Evolutionary conservation across 2,113 vertebrate genomes (phyloP).

Genomic region (Ophthalmolycus amberensis): DNA sequence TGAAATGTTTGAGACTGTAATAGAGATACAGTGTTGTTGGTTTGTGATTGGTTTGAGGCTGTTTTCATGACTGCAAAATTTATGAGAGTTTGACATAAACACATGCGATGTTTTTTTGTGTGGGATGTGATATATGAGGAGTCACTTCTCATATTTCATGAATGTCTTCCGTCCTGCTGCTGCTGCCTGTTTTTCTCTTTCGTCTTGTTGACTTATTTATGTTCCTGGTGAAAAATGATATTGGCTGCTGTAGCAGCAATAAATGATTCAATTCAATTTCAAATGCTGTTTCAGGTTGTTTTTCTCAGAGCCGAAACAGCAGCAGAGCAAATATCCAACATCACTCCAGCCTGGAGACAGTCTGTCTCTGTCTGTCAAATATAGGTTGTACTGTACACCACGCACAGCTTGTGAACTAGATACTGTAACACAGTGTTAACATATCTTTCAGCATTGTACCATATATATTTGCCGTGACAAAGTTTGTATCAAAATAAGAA

Average conservation of each 20-base stretch:
- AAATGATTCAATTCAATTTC: constrained; percentile 33
- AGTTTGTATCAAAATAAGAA: too few relatives aligned
- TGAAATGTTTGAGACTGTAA: not conserved
- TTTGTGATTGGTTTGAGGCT: not conserved
- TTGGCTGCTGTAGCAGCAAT: constrained; percentile 15
- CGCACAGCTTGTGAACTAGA: not conserved
- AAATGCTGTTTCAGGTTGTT: constrained; percentile 35
- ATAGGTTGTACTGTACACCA: not conserved
- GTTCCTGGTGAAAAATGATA: not conserved
- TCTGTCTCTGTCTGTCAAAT: not conserved
- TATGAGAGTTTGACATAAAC: constrained; percentile 6
- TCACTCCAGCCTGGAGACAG: not conserved
- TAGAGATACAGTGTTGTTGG: not conserved
- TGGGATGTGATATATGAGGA: not conserved
- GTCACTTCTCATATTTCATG: not conserved
- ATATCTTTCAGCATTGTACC: not conserved
- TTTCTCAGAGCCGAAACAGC: not conserved
- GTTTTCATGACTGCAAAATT: not conserved
- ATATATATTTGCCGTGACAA: not conserved
- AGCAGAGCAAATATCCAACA: not conserved
- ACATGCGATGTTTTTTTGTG: not conserved
- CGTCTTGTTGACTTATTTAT: constrained; percentile 10
- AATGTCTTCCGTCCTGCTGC: not conserved
- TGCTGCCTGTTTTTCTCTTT: not conserved
- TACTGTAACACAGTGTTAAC: not conserved